A percentile compares a stretch with the other conserved stretches of the same genome.
Evolutionary conservation across 2,113 vertebrate species (phyloP).

Genomic region (Aegithalos caudatus): DNA sequence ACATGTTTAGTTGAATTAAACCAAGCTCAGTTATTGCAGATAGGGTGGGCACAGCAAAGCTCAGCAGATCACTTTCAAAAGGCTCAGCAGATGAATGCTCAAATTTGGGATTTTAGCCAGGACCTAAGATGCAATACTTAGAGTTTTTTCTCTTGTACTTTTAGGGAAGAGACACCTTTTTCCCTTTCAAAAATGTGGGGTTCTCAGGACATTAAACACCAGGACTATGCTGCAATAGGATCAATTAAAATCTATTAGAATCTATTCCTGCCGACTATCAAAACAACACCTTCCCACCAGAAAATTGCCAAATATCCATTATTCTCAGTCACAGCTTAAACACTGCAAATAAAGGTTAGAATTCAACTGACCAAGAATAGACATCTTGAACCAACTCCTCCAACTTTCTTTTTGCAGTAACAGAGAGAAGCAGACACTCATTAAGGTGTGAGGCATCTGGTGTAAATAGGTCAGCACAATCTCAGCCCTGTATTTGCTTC

Average conservation of each 20-base stretch:
- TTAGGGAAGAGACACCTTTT: neutral
- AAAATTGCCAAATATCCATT: neutral
- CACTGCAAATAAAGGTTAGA: neutral
- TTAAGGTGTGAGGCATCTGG: accelerated
- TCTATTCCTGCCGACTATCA: neutral
- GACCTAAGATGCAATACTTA: neutral
- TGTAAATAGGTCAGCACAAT: neutral
- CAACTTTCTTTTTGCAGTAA: neutral
- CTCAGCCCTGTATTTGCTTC: neutral
- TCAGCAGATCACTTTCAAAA: neutral
- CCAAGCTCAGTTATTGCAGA: neutral
- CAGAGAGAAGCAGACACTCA: accelerated
- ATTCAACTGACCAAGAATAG: neutral
- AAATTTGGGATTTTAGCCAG: neutral
- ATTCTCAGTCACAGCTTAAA: neutral
- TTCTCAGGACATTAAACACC: neutral
- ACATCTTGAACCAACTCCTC: neutral
- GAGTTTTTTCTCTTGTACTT: neutral
- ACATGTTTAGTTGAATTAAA: neutral
- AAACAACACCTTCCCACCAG: neutral
- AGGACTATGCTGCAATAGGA: neutral
- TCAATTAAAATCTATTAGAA: neutral
- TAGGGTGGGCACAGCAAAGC: neutral
- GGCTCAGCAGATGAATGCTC: neutral
- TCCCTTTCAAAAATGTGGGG: neutral